A percentile compares a stretch with the other conserved stretches of the same genome.
phyloP scores from a whole-genome alignment of 2,113 vertebrate genomes.

The Capra hircus region DNA sequence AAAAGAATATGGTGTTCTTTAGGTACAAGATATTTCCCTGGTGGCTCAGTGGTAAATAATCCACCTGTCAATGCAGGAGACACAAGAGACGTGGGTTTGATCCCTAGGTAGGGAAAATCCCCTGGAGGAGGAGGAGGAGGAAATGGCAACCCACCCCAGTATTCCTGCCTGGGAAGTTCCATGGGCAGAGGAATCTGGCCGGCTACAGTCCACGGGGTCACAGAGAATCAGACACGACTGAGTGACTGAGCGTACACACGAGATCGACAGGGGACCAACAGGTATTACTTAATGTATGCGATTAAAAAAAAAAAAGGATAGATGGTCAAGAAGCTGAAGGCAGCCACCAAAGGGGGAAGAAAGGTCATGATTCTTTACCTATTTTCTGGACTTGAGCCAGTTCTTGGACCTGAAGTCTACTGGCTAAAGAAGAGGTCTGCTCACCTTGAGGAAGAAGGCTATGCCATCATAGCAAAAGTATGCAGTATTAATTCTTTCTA shows the following conservation, averaged over 20 bases:
- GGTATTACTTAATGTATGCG: not conserved
- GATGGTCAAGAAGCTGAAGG: not conserved
- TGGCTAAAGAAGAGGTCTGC: not conserved
- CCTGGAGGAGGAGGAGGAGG: not conserved
- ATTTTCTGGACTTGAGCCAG: not conserved
- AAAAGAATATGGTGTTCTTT: not conserved
- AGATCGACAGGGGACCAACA: not conserved
- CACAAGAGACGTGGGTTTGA: not conserved
- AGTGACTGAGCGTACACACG: not conserved
- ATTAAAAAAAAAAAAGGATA: not conserved
- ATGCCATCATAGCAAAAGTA: not conserved
- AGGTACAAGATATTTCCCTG: not conserved
- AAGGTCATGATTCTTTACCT: not conserved
- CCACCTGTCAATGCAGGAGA: not conserved
- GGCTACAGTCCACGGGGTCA: accelerated
- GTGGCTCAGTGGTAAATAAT: not conserved
- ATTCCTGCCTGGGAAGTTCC: not conserved
- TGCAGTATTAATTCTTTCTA: not conserved
- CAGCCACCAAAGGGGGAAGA: not conserved
- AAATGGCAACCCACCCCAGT: not conserved
- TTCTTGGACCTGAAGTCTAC: not conserved
- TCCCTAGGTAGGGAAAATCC: not conserved
- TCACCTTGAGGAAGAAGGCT: not conserved
- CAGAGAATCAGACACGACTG: not conserved
- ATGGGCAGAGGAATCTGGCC: not conserved